Evolutionary conservation across 2,797 vertebrate genomes (phyloP).

Genomic region (Prunella strophiata): DNA sequence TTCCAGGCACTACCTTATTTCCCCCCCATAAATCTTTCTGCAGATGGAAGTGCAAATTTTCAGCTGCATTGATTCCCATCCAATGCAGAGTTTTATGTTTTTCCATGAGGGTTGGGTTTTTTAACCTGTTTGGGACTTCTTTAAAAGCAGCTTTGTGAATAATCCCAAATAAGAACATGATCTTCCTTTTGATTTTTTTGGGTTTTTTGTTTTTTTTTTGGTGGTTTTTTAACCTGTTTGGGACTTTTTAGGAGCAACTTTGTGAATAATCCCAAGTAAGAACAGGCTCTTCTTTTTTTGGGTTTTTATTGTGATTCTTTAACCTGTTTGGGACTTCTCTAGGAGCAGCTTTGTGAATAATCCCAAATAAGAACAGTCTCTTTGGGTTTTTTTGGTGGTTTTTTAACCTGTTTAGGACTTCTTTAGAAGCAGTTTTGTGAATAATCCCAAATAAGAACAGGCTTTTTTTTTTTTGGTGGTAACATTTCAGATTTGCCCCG

Average conservation of each 20-base stretch:
- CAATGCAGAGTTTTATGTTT: background rate
- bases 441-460: no score
- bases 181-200: background rate
- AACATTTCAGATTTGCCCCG: background rate
- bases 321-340: background rate
- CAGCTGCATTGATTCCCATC: background rate
- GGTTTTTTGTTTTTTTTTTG: no score
- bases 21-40: background rate
- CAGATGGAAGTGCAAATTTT: constrained; percentile 14
- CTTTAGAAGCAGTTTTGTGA: no score
- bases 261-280: background rate
- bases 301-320: background rate
- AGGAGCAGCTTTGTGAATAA: background rate
- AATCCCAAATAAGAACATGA: background rate
- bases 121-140: background rate
- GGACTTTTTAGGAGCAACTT: background rate
- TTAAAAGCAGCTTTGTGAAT: background rate
- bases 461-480: background rate
- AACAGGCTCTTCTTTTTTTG: background rate
- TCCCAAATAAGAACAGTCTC: background rate
- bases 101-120: background rate
- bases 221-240: background rate
- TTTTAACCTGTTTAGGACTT: background rate
- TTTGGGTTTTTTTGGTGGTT: background rate
- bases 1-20: constrained; percentile 2